Evolutionary conservation across 2,888 invertebrate species (phyloP).

Genomic region (Plagiodera versicolora): DNA sequence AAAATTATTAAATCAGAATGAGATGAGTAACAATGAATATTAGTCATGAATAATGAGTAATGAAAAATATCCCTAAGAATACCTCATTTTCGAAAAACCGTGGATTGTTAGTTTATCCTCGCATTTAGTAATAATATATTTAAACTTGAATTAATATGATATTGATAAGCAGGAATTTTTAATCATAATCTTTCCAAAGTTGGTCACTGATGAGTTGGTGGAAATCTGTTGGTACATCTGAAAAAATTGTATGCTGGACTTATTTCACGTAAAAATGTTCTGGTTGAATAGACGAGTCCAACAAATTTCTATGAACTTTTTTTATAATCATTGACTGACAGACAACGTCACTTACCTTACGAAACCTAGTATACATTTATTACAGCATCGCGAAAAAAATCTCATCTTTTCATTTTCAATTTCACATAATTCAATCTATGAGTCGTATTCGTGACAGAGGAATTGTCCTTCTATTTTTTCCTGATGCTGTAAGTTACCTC

Average conservation of each 20-base stretch:
- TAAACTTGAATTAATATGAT: slow-evolving; percentile 47
- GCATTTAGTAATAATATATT: slow-evolving; percentile 47
- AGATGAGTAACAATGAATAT: no score
- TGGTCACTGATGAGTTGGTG: slow-evolving; percentile 6
- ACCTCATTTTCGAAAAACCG: slow-evolving; percentile 41
- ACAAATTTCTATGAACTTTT: background rate
- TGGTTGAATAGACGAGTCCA: background rate
- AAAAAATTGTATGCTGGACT: background rate
- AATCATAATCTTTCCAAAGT: slow-evolving; percentile 29
- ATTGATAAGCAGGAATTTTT: slow-evolving; percentile 32
- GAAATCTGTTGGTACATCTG: background rate
- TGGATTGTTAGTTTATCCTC: slow-evolving; percentile 53
- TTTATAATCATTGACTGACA: background rate
- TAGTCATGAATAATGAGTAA: no score
- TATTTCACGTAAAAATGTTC: background rate
- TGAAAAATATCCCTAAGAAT: slow-evolving; percentile 10
- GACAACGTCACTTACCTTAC: background rate
- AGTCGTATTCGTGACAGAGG: background rate
- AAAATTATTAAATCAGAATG: no score
- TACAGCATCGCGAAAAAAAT: background rate
- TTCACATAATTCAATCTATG: no score
- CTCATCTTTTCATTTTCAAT: background rate
- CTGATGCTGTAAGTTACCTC: slow-evolving; percentile 26
- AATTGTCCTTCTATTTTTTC: background rate
- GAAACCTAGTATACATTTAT: background rate